phyloP scores from a whole-genome alignment of 2,797 vertebrate genomes.

The Enteromius argenteus region DNA sequence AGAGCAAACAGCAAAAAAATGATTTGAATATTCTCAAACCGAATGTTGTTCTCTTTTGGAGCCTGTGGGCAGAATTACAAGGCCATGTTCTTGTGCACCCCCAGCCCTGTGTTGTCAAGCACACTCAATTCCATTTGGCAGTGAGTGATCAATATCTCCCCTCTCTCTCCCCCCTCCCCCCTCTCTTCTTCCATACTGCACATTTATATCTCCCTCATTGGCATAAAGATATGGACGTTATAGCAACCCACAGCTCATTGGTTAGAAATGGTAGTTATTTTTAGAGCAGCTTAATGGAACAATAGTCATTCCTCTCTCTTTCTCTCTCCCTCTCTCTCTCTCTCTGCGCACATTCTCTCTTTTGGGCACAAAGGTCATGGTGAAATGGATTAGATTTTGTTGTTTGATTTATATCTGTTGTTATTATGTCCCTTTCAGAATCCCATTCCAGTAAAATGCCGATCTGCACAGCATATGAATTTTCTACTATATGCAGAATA shows the following conservation, averaged over 20 bases:
- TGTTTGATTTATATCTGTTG: slow-evolving; percentile 54
- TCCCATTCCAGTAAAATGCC: slow-evolving; percentile 41
- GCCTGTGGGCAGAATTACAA: slow-evolving; percentile 47
- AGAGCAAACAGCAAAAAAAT: slow-evolving; percentile 29
- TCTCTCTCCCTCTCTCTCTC: slow-evolving; percentile 46
- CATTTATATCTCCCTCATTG: slow-evolving; percentile 55
- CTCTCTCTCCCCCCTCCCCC: slow-evolving; percentile 38
- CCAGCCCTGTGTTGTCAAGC: slow-evolving; percentile 50
- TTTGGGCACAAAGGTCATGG: slow-evolving; percentile 52
- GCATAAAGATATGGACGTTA: slow-evolving; percentile 60
- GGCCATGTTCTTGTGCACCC: slow-evolving; percentile 41
- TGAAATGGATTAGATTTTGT: slow-evolving; percentile 55
- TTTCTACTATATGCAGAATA: not conserved
- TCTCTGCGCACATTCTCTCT: slow-evolving; percentile 32
- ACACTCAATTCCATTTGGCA: slow-evolving; percentile 52
- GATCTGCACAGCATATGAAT: slow-evolving; percentile 20
- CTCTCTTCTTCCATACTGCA: slow-evolving; percentile 43
- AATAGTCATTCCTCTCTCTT: slow-evolving; percentile 54
- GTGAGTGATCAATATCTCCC: slow-evolving; percentile 50
- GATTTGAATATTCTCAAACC: slow-evolving; percentile 39
- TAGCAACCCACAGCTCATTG: slow-evolving; percentile 57
- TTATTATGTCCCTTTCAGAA: slow-evolving; percentile 50
- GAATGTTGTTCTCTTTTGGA: slow-evolving; percentile 32
- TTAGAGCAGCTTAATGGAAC: slow-evolving; percentile 62
- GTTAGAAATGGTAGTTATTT: slow-evolving; percentile 54